These are phyloP conservation scores for Carassius carassius DNA, from an alignment of 2,113 vertebrate genomes.

Conservation along the genomic window DNA sequence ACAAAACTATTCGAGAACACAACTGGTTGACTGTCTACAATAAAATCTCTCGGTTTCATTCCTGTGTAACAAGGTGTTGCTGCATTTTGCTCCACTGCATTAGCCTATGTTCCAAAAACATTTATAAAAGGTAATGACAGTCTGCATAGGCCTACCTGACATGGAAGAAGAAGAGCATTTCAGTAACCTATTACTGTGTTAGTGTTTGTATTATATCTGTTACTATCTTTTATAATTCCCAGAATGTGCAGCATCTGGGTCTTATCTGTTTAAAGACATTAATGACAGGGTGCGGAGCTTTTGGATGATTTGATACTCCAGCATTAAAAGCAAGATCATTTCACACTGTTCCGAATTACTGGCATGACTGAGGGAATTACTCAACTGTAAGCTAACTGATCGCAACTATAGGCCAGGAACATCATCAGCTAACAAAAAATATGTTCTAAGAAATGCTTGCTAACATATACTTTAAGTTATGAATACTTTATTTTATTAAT, in stretches of 20 bases:
- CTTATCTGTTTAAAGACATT: slow-evolving; percentile 20
- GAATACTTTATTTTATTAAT: neutral
- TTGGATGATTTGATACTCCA: slow-evolving; percentile 10
- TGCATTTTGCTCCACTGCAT: neutral
- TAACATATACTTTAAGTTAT: neutral
- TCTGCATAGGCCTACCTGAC: neutral
- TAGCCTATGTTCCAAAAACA: neutral
- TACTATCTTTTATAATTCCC: neutral
- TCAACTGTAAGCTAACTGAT: neutral
- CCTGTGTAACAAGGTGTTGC: neutral
- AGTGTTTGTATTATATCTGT: neutral
- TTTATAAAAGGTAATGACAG: neutral
- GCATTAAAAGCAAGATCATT: neutral
- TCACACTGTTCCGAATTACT: neutral
- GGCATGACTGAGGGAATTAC: neutral
- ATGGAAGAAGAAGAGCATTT: neutral
- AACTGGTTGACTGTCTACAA: slow-evolving; percentile 6
- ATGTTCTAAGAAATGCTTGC: neutral
- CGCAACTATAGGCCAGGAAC: neutral
- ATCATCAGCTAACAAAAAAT: neutral
- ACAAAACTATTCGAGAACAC: slow-evolving; percentile 30
- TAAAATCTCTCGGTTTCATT: neutral
- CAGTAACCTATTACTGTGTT: neutral
- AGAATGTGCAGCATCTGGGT: slow-evolving; percentile 27
- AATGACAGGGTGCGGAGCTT: slow-evolving; percentile 16